A percentile compares a stretch with the other conserved stretches of the same genome.
Evolutionary conservation across 2,797 vertebrate species (phyloP).

Genomic region (Xenops minutus): DNA sequence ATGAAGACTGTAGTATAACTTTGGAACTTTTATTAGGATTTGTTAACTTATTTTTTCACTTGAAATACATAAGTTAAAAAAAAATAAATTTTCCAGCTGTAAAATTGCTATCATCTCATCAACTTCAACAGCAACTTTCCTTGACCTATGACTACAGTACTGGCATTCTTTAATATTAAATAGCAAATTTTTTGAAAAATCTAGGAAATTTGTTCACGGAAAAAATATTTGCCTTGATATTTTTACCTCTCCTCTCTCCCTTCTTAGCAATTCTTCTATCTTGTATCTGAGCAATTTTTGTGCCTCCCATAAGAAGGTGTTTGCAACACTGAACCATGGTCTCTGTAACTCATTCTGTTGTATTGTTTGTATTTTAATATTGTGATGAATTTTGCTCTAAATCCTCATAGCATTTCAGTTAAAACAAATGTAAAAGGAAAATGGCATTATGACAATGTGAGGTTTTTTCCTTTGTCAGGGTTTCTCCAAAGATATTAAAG

Average conservation of each 20-base stretch:
- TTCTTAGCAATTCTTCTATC: not conserved
- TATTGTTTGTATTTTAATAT: not conserved
- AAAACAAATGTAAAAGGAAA: not conserved
- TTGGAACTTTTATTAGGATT: not conserved
- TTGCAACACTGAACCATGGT: not conserved
- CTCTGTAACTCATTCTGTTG: not conserved
- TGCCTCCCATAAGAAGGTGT: not conserved
- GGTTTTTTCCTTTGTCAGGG: constrained; percentile 77
- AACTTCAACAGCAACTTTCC: not conserved
- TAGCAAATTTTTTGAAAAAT: not conserved
- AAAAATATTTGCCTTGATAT: not conserved
- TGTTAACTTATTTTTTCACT: not conserved
- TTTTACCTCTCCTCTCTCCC: fast-evolving
- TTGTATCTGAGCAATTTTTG: not conserved
- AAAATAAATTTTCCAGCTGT: not conserved
- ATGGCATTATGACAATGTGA: not conserved
- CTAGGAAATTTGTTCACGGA: not conserved
- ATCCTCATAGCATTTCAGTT: not conserved
- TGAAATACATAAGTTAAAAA: not conserved
- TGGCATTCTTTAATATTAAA: not conserved
- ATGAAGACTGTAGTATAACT: not conserved
- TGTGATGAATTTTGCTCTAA: not conserved
- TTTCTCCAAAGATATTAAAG: constrained; percentile 99
- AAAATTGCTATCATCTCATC: not conserved
- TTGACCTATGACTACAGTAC: not conserved